Evolutionary conservation across 2,888 invertebrate species (phyloP).

Genomic region (Sphaerophoria taeniata): DNA sequence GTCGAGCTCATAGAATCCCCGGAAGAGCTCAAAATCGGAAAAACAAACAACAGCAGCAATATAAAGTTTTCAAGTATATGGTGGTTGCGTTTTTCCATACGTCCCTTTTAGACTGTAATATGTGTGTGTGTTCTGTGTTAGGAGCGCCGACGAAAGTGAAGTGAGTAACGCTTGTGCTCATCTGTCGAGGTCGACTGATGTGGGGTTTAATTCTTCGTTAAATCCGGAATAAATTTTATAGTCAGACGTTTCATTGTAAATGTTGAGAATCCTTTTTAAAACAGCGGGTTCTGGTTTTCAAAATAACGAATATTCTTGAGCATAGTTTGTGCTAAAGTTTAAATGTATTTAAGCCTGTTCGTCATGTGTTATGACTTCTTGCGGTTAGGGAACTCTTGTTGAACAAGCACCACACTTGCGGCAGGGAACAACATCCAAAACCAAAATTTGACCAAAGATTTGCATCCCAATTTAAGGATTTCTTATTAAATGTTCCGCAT

Average conservation of each 20-base stretch:
- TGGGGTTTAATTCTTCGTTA: conserved; percentile 52
- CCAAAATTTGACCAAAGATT: conserved; percentile 69
- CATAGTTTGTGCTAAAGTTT: conserved; percentile 15
- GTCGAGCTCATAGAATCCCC: conserved; percentile 21
- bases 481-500: conserved; percentile 48
- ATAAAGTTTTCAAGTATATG: conserved; percentile 64
- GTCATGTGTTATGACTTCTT: conserved; percentile 72
- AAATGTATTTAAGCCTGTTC: conserved; percentile 37
- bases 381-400: conserved; percentile 62
- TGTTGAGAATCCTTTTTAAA: conserved; percentile 17
- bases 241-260: conserved; percentile 42
- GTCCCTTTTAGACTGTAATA: conserved; percentile 44
- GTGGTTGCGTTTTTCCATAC: conserved; percentile 54
- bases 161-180: background rate
- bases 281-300: conserved; percentile 15
- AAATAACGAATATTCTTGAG: conserved; percentile 12
- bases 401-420: conserved; percentile 23
- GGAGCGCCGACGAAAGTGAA: background rate
- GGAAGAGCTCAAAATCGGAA: conserved; percentile 43
- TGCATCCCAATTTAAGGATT: conserved; percentile 57
- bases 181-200: conserved; percentile 49
- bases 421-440: conserved; percentile 43
- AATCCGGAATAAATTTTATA: conserved; percentile 69
- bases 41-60: conserved; percentile 49
- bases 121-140: conserved; percentile 37